Conservation (phyloP, 2,797 vertebrate genomes). For the Sebastolobus altivelis region DNA sequence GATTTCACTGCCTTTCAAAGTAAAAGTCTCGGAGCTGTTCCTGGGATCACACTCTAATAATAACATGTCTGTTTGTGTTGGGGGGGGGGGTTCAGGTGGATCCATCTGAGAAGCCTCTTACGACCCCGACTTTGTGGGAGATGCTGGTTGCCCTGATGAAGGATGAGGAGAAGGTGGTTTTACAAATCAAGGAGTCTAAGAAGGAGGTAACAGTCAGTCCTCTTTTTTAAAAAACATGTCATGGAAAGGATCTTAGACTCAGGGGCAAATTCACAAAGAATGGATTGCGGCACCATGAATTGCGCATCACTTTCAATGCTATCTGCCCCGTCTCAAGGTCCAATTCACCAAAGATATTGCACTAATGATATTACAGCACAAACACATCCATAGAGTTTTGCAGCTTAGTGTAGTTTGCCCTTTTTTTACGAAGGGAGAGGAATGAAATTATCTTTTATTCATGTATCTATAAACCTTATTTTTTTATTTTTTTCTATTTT, state of each 20-base stretch:
- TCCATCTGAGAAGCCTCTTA: background rate
- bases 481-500: too few species aligned
- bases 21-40: background rate
- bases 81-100: slow-evolving; percentile 46
- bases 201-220: slow-evolving; percentile 49
- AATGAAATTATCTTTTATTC: too few species aligned
- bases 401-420: too few species aligned
- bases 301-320: too few species aligned
- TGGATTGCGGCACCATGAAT: too few species aligned
- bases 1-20: background rate
- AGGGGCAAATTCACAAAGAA: too few species aligned
- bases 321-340: too few species aligned
- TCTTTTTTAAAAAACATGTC: background rate
- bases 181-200: slow-evolving; percentile 21
- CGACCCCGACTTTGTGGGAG: slow-evolving; percentile 1
- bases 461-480: too few species aligned
- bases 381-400: too few species aligned
- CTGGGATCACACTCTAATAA: background rate
- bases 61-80: slow-evolving; percentile 2
- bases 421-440: too few species aligned
- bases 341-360: too few species aligned
- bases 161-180: slow-evolving; percentile 17
- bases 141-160: slow-evolving; percentile 47
- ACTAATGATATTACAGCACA: too few species aligned
- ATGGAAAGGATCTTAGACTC: background rate